These are phyloP conservation scores for Chondrosia reniformis DNA, from an alignment of 37 sponge, comb jelly and placozoan species.

Conservation along the genomic window DNA sequence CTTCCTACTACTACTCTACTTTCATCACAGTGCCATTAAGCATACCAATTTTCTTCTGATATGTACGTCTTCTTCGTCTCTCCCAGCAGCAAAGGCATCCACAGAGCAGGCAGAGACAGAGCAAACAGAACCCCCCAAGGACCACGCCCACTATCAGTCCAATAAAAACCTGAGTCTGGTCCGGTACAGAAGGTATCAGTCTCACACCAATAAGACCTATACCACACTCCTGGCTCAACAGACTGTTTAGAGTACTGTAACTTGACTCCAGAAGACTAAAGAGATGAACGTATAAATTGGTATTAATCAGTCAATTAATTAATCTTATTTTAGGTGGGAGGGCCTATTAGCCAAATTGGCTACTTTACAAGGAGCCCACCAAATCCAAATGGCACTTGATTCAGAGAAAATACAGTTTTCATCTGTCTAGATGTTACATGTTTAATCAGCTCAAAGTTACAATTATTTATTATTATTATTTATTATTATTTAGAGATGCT, in stretches of 20 bases:
- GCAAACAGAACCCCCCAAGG: constrained; percentile 5
- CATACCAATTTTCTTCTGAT: constrained; percentile 16
- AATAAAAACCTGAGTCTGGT: constrained; percentile 4
- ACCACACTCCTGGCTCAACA: neutral
- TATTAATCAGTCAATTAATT: too few species aligned
- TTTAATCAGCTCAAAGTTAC: too few species aligned
- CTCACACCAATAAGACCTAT: neutral
- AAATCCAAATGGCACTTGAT: too few species aligned
- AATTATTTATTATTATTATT: too few species aligned
- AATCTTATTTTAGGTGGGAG: too few species aligned
- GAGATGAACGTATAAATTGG: too few species aligned
- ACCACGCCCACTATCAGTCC: constrained; percentile 15
- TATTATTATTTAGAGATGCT: too few species aligned
- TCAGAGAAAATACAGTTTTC: too few species aligned
- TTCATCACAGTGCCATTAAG: neutral
- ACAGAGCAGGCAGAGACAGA: constrained; percentile 13
- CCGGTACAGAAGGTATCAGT: neutral
- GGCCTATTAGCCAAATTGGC: too few species aligned
- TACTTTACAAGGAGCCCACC: too few species aligned
- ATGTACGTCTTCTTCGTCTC: constrained; percentile 14
- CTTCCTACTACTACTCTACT: neutral
- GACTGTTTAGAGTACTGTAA: neutral
- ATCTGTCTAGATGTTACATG: too few species aligned
- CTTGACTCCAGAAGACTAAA: neutral
- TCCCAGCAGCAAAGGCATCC: constrained; percentile 25